Base-by-base conservation (phyloP, 2,113 vertebrate species). In the Hydrochoerus hydrochaeris region DNA sequence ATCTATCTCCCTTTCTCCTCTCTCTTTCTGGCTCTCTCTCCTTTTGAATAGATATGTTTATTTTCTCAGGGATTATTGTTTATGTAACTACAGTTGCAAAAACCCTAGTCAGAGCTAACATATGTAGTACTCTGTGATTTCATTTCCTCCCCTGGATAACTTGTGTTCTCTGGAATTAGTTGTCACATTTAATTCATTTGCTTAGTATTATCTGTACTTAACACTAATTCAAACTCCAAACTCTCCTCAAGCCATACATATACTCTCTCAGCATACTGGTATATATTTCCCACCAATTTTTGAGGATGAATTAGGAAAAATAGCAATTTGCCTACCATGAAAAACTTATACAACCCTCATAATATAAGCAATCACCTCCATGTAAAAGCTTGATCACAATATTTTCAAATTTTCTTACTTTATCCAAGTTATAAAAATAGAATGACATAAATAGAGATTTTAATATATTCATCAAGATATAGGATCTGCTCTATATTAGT, bases 371-470 rank as follows among this genome's bases (percentile, higher is more conserved):
- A 11, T 16, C 52, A 75, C 65, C 77, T 81, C 63, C 8, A 2
- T 14, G 9, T 46, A 46, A 69, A n/a, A 41, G 19, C 17, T 49
- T 58, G 63, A 44, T 69, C 46, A 16, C 49, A 32, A 22, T 54
- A 80, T 69, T 95, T 98, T 90, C 44, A 38, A 84, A 84, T 84
- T 83, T 67, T 91, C 73, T 88, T 80, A 44, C 54, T 92, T 54
- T 88, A 65, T 85, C 78, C 88, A 7, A 91, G 67, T 75, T 86
- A 54, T 44, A 19, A 41, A 94, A 93, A 82, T 19, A 86, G 67
- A 91, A 71, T 85, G 32, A 63, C 49, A 22, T 38, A 24, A 87
- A 28, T 95, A 85, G 96, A 84, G n/a, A 26, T 83, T 95, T 95
- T 92, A 71, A 85, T 88, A n/a, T 58, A 82, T 44, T 95, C 38